phyloP scores from a whole-genome alignment of 2,888 invertebrate genomes.

The Choreutis nemorana region DNA sequence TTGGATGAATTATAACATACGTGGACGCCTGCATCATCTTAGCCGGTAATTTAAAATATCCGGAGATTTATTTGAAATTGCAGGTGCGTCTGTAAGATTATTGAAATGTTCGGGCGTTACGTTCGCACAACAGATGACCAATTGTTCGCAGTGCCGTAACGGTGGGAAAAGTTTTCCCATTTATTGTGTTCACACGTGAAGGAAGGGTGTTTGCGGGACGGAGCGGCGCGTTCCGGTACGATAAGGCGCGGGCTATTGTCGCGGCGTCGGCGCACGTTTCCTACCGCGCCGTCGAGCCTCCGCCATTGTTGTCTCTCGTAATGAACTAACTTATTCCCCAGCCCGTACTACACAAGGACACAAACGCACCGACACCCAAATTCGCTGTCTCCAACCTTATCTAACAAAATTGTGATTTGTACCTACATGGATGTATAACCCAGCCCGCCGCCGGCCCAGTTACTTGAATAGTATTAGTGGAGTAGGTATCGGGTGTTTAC shows the following conservation, averaged over 20 bases:
- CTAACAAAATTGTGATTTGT: too few species aligned
- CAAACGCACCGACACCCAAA: constrained; percentile 44
- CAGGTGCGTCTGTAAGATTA: too few species aligned
- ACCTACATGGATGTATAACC: constrained; percentile 27
- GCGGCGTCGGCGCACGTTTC: constrained; percentile 65
- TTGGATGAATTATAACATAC: too few species aligned
- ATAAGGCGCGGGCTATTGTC: constrained; percentile 60
- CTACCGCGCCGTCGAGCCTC: constrained; percentile 58
- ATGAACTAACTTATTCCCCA: constrained; percentile 64
- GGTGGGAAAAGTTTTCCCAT: constrained; percentile 60
- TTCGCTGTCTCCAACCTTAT: constrained; percentile 45
- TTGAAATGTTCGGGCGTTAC: constrained; percentile 43
- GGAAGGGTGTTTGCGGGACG: constrained; percentile 17
- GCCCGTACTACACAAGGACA: constrained; percentile 55
- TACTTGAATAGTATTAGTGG: constrained; percentile 50
- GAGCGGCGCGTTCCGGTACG: constrained; percentile 53
- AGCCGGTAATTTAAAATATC: too few species aligned
- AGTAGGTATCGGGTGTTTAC: constrained; percentile 41
- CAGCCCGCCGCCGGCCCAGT: constrained; percentile 44
- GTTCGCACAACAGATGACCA: constrained; percentile 53
- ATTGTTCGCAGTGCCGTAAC: constrained; percentile 59
- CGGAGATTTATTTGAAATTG: too few species aligned
- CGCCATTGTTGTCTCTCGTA: constrained; percentile 54
- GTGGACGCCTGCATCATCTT: too few species aligned
- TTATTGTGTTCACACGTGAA: constrained; percentile 62